Conservation (phyloP, 2,888 invertebrate species). For the Barypeithes pellucidus region DNA sequence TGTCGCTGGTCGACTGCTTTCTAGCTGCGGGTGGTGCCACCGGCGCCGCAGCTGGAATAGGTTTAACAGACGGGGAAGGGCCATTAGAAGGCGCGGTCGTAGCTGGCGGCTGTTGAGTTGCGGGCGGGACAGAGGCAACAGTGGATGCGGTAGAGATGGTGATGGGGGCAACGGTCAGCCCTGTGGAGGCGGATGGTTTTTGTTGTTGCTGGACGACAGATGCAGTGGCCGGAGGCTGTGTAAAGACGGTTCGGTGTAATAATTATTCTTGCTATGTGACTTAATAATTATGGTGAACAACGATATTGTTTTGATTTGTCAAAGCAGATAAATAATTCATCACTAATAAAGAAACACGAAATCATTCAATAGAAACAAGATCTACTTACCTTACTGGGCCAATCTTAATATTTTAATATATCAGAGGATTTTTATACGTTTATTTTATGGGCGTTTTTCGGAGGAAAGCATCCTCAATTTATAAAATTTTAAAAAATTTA, state of each 20-base stretch:
- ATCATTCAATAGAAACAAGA: too few relatives aligned
- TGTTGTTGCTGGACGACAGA: conserved; percentile 9
- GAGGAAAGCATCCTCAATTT: too few relatives aligned
- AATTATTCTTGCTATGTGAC: too few relatives aligned
- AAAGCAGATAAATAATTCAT: too few relatives aligned
- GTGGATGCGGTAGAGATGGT: conserved; percentile 61
- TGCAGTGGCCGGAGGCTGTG: conserved; percentile 29
- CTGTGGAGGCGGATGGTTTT: neutral
- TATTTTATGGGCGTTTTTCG: too few relatives aligned
- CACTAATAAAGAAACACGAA: too few relatives aligned
- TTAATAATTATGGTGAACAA: too few relatives aligned
- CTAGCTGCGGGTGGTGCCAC: conserved; percentile 18
- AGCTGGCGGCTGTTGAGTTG: conserved; percentile 57
- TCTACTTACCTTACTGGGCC: too few relatives aligned
- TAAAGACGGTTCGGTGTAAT: conserved; percentile 2
- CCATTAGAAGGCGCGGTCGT: conserved; percentile 56
- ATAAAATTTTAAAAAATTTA: too few relatives aligned
- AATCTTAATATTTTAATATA: too few relatives aligned
- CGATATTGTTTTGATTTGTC: too few relatives aligned
- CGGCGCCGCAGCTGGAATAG: conserved; percentile 45
- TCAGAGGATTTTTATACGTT: too few relatives aligned
- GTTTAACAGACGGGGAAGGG: conserved; percentile 52
- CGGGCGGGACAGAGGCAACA: conserved; percentile 43
- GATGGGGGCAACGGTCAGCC: conserved; percentile 47
- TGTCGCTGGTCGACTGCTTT: conserved; percentile 61